Base-by-base conservation (phyloP, 1,140 invertebrate species). In the Bradysia coprophila region DNA sequence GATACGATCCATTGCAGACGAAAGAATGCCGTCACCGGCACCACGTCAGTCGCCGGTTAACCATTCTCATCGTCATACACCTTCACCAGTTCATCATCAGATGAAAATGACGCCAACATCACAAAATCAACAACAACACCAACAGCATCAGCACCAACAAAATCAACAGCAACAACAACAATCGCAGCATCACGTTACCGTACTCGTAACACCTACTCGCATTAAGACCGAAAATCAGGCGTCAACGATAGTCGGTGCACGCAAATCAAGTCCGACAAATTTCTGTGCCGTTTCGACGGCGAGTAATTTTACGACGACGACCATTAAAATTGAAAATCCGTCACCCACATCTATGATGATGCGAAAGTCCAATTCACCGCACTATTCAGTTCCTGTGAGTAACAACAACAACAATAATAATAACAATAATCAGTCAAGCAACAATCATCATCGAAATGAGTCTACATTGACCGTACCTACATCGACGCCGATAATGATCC, bases 1-100 rank as follows among this genome's bases (percentile, higher is more conserved):
- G 38, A 60, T 60, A 41, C 55, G 57, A 13, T 56, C 53, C 3
- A 55, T 60, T 4, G 60, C 56, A 31, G 56, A 59, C 42, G 57
- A 60, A 43, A 54, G 54, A 21, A 48, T 60, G 21, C 44, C 52
- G 21, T 22, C 21, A 21, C 21, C 38, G 15, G 23, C 20, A 4
- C 13, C 6, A 10, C 33, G 15, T 36, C 33, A 16, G 13, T 28
- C 24, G 6, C 24, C 24, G 6, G 24, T 36, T 36, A 9, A 36
- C n/a, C 6, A 36, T 36, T 5, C 10, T 16, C 33, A 36, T 6
- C 33, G 15, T 36, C 33, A 36, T n/a, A 31, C 8, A 31, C 28
- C 8, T 31, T 16, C 9, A 36, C 33, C 24, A 8, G 13, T 28
- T 8, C 24, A 28, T 28, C 6, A 28, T 28, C 24, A 28, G 13